These are phyloP conservation scores for Rotaria macrura DNA, from an alignment of 2,888 invertebrate genomes.

Conservation along the genomic window DNA sequence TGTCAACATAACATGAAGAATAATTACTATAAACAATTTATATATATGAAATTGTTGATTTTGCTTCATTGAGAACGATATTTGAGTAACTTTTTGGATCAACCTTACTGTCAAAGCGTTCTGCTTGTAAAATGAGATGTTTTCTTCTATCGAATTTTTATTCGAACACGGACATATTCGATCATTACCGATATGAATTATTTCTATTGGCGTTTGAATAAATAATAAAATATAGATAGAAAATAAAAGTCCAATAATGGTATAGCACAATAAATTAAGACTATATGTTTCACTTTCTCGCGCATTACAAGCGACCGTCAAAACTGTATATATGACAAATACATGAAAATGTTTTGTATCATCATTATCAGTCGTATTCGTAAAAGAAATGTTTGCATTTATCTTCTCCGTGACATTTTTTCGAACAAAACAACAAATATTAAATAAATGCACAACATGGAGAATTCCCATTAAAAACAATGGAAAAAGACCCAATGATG, in stretches of 20 bases:
- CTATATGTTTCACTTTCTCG: neutral
- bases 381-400: neutral
- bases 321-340: neutral
- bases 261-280: neutral
- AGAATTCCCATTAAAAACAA: neutral
- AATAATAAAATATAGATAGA: neutral
- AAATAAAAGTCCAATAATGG: neutral
- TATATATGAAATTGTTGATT: neutral
- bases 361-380: neutral
- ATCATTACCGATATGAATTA: neutral
- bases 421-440: neutral
- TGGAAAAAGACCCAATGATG: neutral
- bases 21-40: neutral
- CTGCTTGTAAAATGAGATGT: neutral
- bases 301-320: neutral
- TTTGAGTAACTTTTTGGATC: neutral
- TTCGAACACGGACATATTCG: neutral
- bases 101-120: neutral
- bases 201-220: neutral
- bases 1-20: neutral
- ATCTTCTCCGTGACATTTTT: neutral
- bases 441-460: neutral
- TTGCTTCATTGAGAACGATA: neutral
- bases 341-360: neutral
- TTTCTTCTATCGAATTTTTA: too few species aligned